Evolutionary conservation across 2,113 vertebrate genomes (phyloP).

Genomic region (Labeo rohita): DNA sequence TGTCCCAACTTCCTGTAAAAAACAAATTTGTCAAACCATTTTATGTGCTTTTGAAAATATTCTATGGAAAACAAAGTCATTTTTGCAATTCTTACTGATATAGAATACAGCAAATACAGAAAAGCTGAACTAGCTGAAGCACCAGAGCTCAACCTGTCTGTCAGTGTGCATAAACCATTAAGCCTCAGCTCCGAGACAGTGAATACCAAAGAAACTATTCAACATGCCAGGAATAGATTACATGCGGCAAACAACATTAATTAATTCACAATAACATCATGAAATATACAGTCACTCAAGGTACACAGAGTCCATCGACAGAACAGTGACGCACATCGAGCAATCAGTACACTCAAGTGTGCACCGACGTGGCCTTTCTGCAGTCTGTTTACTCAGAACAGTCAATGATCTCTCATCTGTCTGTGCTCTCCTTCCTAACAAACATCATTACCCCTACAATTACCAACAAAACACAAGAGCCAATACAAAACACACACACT

Average conservation of each 20-base stretch:
- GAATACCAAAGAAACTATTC: background rate
- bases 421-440: slow-evolving; percentile 32
- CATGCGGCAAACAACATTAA: background rate
- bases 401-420: slow-evolving; percentile 44
- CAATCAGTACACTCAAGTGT: slow-evolving; percentile 25
- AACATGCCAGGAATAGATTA: background rate
- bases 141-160: background rate
- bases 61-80: background rate
- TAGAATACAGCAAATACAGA: background rate
- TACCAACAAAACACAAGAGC: slow-evolving; percentile 27
- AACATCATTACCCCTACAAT: slow-evolving; percentile 42
- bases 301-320: background rate
- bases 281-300: background rate
- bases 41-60: background rate
- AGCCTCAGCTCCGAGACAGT: background rate
- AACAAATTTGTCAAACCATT: background rate
- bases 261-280: background rate
- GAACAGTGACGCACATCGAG: slow-evolving; percentile 10
- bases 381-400: slow-evolving; percentile 37
- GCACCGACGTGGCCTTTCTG: background rate
- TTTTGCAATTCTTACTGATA: background rate
- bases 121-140: background rate
- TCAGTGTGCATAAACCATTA: background rate
- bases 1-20: background rate
- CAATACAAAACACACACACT: slow-evolving; percentile 20